Base-by-base conservation (phyloP, 2,888 invertebrate species). In the Isoperla grammatica region DNA sequence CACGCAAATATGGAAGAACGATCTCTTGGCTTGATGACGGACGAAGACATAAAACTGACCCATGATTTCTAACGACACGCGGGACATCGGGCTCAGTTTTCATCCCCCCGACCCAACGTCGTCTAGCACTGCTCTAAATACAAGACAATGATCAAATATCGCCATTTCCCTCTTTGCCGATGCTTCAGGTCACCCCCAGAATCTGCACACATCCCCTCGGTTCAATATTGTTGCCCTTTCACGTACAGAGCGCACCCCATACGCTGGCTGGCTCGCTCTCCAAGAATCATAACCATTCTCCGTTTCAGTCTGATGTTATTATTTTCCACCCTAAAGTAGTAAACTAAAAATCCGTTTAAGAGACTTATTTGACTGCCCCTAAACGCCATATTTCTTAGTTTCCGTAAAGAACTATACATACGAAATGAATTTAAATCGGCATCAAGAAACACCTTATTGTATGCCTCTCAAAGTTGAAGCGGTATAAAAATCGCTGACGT, bases 301-400 rank as follows among this genome's bases (percentile, higher is more conserved):
- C 53, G 17, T 53, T 53, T 53, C 53, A 53, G 39, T 53, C 53
- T 53, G 53, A 53, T 53, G 53, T 53, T 53, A 53, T 53, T 53
- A 53, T 53, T 39, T 45, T 39, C 53, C 35, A 37, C 53, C 53
- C 53, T 15, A 39, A 53, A 37, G 53, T 53, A 53, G 39, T 53
- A 53, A 53, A 53, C 39, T 53, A 53, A 39, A 53, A 39, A 17
- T 17, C 53, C 40, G 19, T 53, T 53, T 12, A 39, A 53, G 39
- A 39, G 19, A 53, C 20, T 15, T 12, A 17, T 15, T 53, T 12
- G 8, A 49, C 15, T 17, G 12, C 37, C 35, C 23, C 49, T 53
- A 39, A 53, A 53, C 17, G 53, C 37, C 37, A 20, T 53, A 53
- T 53, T 53, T 53, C 53, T 53, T 53, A 4, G 17, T 53, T 53